Percentiles rank a stretch among this genome's conserved stretches.
These are phyloP conservation scores for Bombyx huttoni DNA, from an alignment of 2,888 invertebrate species.

Conservation along the genomic window DNA sequence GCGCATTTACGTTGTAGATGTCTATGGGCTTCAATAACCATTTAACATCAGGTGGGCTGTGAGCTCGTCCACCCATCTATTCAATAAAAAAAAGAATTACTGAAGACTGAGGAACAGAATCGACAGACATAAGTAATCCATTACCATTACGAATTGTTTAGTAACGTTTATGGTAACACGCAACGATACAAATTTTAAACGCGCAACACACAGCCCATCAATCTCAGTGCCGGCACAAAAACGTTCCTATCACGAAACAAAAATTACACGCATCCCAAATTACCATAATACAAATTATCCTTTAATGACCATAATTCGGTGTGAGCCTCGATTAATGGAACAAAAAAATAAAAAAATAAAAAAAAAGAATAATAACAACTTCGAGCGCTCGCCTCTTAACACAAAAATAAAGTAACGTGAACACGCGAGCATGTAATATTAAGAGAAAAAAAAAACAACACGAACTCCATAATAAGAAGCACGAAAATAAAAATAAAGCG, in stretches of 20 bases:
- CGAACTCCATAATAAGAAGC: constrained; percentile 70
- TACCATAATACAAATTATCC: constrained; percentile 72
- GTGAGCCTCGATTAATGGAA: constrained; percentile 63
- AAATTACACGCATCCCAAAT: constrained; percentile 70
- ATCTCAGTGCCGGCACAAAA: constrained; percentile 47
- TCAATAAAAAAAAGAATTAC: too few species aligned
- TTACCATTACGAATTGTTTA: constrained; percentile 14
- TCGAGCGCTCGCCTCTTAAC: constrained; percentile 64
- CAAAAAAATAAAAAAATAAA: constrained; percentile 12
- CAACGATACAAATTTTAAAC: constrained; percentile 19
- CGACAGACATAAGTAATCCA: neutral
- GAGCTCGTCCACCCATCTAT: too few species aligned
- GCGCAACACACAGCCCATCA: constrained; percentile 37
- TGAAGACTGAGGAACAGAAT: neutral
- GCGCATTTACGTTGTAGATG: too few species aligned
- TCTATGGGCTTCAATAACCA: too few species aligned
- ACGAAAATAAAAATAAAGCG: constrained; percentile 70
- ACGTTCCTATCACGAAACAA: constrained; percentile 66
- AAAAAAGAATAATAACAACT: constrained; percentile 24
- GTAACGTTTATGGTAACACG: constrained; percentile 23
- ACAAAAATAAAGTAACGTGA: constrained; percentile 67
- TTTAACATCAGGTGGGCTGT: too few species aligned
- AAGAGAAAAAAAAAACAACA: constrained; percentile 51
- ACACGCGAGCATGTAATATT: constrained; percentile 68
- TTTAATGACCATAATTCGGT: constrained; percentile 72